Conservation (phyloP, 1,140 invertebrate species). For the Venturia canescens region DNA sequence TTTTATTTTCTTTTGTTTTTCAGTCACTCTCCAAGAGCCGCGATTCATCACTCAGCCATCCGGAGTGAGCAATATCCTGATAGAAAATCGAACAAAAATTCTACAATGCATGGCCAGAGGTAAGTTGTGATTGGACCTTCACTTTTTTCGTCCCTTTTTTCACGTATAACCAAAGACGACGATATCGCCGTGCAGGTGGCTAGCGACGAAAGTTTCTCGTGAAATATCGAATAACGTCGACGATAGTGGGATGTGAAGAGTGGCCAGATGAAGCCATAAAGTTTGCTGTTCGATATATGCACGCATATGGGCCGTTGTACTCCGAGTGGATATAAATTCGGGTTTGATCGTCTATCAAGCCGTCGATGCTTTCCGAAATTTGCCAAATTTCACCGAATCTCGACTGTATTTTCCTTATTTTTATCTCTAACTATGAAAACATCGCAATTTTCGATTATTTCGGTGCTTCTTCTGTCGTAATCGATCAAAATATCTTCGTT, state of each 20-base stretch:
- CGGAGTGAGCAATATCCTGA: slow-evolving; percentile 88
- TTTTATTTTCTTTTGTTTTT: slow-evolving; percentile 69
- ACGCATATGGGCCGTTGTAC: background rate
- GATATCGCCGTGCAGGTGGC: slow-evolving; percentile 20
- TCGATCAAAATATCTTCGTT: no score
- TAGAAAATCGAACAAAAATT: slow-evolving; percentile 92
- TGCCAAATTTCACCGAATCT: background rate
- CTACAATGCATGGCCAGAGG: slow-evolving; percentile 92
- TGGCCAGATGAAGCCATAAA: slow-evolving; percentile 69
- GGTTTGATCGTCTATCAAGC: background rate
- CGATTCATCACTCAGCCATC: slow-evolving; percentile 90
- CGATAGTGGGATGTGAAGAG: slow-evolving; percentile 62
- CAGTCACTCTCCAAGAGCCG: slow-evolving; percentile 86
- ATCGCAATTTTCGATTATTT: no score
- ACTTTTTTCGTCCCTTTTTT: slow-evolving; percentile 56
- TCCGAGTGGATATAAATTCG: background rate
- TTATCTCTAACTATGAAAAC: background rate
- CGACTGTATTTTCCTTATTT: background rate
- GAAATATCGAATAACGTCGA: slow-evolving; percentile 64
- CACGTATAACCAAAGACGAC: slow-evolving; percentile 29
- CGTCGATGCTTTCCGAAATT: background rate
- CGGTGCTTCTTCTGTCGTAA: no score
- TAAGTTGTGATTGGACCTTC: slow-evolving; percentile 74
- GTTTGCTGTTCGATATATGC: slow-evolving; percentile 17
- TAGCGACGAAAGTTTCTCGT: slow-evolving; percentile 50